Evolutionary conservation across 2,797 vertebrate genomes (phyloP).

Genomic region (Bradypodion ventrale): DNA sequence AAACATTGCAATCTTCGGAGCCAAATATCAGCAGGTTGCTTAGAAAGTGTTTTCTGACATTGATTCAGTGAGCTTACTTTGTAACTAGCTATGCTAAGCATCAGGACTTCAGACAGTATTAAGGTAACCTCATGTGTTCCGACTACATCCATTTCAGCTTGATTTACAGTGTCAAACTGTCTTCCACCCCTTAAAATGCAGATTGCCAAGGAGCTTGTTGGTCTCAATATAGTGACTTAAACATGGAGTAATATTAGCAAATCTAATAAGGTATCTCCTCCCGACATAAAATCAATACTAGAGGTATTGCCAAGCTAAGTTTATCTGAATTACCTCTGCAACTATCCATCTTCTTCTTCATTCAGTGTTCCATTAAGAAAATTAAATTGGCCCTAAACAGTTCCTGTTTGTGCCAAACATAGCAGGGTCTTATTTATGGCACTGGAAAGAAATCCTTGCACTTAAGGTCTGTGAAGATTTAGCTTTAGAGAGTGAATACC

Average conservation of each 20-base stretch:
- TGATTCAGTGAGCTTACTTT: too few species aligned
- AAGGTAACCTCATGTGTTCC: too few species aligned
- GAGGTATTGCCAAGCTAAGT: constrained; percentile 59
- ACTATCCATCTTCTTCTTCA: constrained; percentile 59
- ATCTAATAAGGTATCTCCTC: constrained; percentile 60
- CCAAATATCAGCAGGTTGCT: too few species aligned
- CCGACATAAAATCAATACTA: constrained; percentile 78
- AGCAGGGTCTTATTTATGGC: constrained; percentile 38
- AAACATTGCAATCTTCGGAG: not conserved
- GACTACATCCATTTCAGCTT: not conserved
- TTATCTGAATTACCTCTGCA: constrained; percentile 53
- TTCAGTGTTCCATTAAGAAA: constrained; percentile 71
- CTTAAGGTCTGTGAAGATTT: not conserved
- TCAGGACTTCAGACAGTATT: too few species aligned
- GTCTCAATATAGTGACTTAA: constrained; percentile 13
- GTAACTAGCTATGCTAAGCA: too few species aligned
- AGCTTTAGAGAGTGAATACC: constrained; percentile 19
- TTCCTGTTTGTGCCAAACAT: constrained; percentile 13
- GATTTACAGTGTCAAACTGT: not conserved
- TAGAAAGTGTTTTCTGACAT: not conserved
- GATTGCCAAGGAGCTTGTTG: constrained; percentile 29
- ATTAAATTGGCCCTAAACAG: constrained; percentile 64
- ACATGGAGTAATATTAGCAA: constrained; percentile 73
- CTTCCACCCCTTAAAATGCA: constrained; percentile 3
- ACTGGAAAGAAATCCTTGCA: constrained; percentile 42